These are phyloP conservation scores for Acipenser oxyrinchus DNA, from an alignment of 2,797 vertebrate genomes.

Conservation along the genomic window DNA sequence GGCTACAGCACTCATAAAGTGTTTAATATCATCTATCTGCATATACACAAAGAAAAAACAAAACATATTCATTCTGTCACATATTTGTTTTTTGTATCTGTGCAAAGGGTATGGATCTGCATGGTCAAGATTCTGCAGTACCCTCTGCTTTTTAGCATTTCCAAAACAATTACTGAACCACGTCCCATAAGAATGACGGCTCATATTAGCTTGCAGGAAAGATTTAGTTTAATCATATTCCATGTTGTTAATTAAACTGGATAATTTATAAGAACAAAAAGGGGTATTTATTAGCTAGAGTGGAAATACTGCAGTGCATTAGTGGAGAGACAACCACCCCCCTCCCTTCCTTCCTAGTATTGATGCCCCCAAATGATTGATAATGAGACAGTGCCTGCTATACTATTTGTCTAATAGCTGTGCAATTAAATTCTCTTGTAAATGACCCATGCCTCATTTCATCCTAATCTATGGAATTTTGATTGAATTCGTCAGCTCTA, in stretches of 20 bases:
- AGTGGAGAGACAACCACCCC: constrained; percentile 24
- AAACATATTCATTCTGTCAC: too few species aligned
- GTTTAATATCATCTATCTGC: too few species aligned
- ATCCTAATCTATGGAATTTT: constrained; percentile 99
- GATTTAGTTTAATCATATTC: constrained; percentile 75
- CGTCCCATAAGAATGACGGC: constrained; percentile 50
- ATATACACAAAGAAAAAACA: too few species aligned
- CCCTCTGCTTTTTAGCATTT: constrained; percentile 17
- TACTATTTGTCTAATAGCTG: constrained; percentile 99
- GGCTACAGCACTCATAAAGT: too few species aligned
- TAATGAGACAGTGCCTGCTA: constrained; percentile 86
- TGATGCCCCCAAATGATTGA: constrained; percentile 93
- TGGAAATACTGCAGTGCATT: constrained; percentile 35
- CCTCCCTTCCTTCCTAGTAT: constrained; percentile 67
- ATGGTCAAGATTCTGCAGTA: constrained; percentile 37
- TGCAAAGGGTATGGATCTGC: constrained; percentile 27
- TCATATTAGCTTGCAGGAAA: constrained; percentile 52
- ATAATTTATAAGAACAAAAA: constrained; percentile 74
- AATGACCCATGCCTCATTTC: constrained; percentile 98
- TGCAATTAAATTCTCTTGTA: constrained; percentile 98
- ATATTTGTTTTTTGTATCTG: neutral
- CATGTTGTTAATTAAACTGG: constrained; percentile 77
- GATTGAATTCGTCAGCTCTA: constrained; percentile 99
- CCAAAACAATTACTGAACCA: neutral
- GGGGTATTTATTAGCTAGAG: constrained; percentile 68